phyloP scores from a whole-genome alignment of 2,888 invertebrate species.

The Steromphala cineraria region DNA sequence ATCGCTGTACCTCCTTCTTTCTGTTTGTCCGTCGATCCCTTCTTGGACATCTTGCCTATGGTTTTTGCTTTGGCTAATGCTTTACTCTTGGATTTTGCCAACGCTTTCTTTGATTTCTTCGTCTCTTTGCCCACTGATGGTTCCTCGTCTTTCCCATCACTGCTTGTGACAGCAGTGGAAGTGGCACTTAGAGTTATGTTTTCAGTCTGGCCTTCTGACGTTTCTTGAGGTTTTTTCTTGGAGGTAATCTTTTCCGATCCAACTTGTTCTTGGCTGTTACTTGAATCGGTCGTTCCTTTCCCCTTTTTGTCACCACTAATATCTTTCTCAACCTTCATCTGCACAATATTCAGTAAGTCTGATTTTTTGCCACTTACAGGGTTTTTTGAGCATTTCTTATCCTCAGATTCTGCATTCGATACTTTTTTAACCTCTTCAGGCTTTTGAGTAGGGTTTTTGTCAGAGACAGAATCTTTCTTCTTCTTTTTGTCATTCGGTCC shows the following conservation, averaged over 20 bases:
- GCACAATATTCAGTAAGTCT: background rate
- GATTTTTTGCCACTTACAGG: background rate
- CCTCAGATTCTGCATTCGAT: too few species aligned
- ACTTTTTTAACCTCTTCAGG: too few species aligned
- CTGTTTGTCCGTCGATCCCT: background rate
- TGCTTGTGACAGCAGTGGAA: background rate
- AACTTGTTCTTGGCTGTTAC: too few species aligned
- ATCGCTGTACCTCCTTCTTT: background rate
- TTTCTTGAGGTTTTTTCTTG: too few species aligned
- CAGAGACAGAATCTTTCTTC: background rate
- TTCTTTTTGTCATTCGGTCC: background rate
- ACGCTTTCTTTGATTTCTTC: background rate
- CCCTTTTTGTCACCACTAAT: too few species aligned
- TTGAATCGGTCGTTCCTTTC: too few species aligned
- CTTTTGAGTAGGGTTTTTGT: too few species aligned
- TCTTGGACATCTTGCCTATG: background rate
- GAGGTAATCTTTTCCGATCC: too few species aligned
- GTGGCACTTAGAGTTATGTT: background rate
- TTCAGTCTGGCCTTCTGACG: too few species aligned
- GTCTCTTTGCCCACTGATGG: background rate
- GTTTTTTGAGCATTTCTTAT: background rate
- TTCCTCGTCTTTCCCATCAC: background rate
- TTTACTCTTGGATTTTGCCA: background rate
- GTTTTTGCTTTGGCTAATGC: conserved; percentile 1
- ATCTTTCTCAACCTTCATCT: background rate